phyloP scores from a whole-genome alignment of 1,140 invertebrate genomes.

The Ericerus pela region DNA sequence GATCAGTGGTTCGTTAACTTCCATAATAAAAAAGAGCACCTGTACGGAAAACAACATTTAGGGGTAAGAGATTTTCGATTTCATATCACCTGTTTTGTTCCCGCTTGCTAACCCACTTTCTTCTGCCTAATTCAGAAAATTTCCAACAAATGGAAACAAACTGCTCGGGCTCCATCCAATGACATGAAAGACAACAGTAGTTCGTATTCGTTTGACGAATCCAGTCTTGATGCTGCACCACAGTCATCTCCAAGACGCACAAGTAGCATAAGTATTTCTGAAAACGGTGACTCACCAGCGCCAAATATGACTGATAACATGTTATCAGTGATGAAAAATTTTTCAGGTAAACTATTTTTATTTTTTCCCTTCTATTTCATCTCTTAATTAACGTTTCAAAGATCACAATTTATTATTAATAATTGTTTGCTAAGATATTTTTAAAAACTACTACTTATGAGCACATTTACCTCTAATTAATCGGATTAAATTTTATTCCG shows the following conservation, averaged over 20 bases:
- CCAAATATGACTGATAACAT: constrained; percentile 27
- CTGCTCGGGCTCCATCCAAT: constrained; percentile 18
- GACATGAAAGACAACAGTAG: constrained; percentile 14
- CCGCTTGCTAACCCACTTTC: neutral
- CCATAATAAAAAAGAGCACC: constrained; percentile 42
- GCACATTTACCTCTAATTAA: too few species aligned
- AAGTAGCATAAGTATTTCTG: neutral
- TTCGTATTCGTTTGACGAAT: constrained; percentile 30
- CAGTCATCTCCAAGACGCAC: constrained; percentile 14
- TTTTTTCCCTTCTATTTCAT: too few species aligned
- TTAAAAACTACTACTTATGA: too few species aligned
- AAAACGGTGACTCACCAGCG: constrained; percentile 3
- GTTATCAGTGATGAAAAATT: constrained; percentile 24
- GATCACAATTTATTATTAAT: too few species aligned
- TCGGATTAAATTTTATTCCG: too few species aligned
- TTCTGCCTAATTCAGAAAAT: neutral
- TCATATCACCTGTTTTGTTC: neutral
- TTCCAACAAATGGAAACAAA: neutral
- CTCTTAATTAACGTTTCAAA: too few species aligned
- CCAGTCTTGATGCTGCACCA: constrained; percentile 29
- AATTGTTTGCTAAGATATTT: too few species aligned
- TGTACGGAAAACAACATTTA: constrained; percentile 39
- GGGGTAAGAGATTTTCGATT: constrained; percentile 29
- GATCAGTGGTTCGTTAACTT: constrained; percentile 41
- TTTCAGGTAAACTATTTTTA: constrained; percentile 26